These are phyloP conservation scores for Dolichopus griseipennis DNA, from an alignment of 2,888 invertebrate genomes.

Conservation along the genomic window DNA sequence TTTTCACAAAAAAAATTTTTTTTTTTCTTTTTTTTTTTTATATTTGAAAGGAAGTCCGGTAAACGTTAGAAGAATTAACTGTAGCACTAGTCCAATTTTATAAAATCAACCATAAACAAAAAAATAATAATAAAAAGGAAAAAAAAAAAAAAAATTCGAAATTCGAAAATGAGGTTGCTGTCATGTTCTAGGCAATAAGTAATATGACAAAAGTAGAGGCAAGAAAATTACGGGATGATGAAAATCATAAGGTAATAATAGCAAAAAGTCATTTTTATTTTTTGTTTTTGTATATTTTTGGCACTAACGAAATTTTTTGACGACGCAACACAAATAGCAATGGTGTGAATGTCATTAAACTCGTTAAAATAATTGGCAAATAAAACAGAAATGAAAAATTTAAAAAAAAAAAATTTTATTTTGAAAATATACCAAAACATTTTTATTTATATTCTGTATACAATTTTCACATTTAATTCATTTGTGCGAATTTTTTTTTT, in stretches of 20 bases:
- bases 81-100: no score
- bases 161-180: neutral
- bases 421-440: no score
- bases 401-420: neutral
- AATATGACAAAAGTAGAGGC: neutral
- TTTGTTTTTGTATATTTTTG: neutral
- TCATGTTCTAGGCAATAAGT: neutral
- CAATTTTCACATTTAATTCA: no score
- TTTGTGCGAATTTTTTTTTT: no score
- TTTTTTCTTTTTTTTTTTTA: neutral
- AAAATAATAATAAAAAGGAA: no score
- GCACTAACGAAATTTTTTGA: neutral
- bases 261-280: neutral
- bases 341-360: conserved; percentile 3
- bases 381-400: neutral
- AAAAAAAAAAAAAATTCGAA: no score
- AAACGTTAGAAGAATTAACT: neutral
- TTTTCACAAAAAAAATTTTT: no score
- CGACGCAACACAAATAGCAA: neutral
- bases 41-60: neutral
- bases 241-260: neutral
- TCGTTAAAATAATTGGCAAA: conserved; percentile 5
- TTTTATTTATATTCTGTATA: no score
- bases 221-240: neutral
- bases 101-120: no score